Conservation (phyloP, 2,113 vertebrate genomes). For the Paradisaea rubra region DNA sequence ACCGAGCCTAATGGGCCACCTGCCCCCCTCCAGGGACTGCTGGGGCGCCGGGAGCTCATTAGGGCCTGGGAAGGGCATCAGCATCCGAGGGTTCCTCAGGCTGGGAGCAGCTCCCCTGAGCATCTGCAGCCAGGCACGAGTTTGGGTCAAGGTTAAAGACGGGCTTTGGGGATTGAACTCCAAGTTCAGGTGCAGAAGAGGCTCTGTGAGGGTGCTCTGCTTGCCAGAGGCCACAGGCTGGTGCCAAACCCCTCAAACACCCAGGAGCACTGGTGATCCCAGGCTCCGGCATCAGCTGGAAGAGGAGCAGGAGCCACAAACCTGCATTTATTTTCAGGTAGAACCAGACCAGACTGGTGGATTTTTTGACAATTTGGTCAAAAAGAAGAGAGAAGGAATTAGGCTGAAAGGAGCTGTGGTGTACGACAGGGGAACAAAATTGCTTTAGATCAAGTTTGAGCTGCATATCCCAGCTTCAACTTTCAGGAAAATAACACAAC, state of each 20-base stretch:
- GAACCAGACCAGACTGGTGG: not conserved
- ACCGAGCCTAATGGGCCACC: not conserved
- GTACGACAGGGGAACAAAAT: fast-evolving
- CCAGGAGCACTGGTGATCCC: fast-evolving
- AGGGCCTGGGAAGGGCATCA: not conserved
- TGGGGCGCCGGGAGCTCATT: not conserved
- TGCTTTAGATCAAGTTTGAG: not conserved
- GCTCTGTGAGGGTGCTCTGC: fast-evolving
- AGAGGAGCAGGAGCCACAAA: not conserved
- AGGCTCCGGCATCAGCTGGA: not conserved
- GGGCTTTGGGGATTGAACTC: not conserved
- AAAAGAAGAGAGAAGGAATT: not conserved
- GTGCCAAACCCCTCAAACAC: not conserved
- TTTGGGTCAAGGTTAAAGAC: not conserved
- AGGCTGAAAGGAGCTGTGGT: not conserved
- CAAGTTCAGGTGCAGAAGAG: not conserved
- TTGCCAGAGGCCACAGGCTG: not conserved
- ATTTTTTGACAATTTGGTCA: fast-evolving
- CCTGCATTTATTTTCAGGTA: not conserved
- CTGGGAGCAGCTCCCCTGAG: not conserved
- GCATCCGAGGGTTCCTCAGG: fast-evolving
- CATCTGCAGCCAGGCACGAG: not conserved
- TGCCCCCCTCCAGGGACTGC: not conserved
- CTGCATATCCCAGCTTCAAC: not conserved
- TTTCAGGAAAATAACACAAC: not conserved